phyloP scores from a whole-genome alignment of 2,888 invertebrate species.

The Mythimna loreyi region DNA sequence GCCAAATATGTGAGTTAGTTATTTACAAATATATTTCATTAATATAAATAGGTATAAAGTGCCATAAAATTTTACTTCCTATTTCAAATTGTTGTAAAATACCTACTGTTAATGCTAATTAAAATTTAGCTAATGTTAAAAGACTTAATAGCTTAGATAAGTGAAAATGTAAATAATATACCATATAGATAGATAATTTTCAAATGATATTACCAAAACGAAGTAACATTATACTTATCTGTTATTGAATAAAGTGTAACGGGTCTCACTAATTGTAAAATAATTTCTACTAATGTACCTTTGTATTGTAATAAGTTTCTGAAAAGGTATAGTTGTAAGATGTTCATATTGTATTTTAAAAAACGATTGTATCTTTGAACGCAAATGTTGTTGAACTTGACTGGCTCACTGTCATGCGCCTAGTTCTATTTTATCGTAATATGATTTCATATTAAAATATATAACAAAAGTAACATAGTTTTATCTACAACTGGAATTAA shows the following conservation, averaged over 20 bases:
- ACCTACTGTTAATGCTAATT: constrained; percentile 35
- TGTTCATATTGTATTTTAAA: constrained; percentile 17
- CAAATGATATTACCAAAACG: constrained; percentile 50
- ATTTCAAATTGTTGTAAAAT: constrained; percentile 47
- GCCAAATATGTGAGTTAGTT: constrained; percentile 58
- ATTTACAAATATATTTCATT: constrained; percentile 32
- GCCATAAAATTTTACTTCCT: constrained; percentile 57
- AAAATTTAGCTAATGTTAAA: constrained; percentile 57
- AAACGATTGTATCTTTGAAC: constrained; percentile 2
- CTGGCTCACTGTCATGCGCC: constrained; percentile 12
- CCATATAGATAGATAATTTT: constrained; percentile 53
- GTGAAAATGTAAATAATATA: constrained; percentile 59
- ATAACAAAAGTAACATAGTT: constrained; percentile 5
- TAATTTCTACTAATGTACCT: constrained; percentile 37
- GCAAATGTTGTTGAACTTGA: constrained; percentile 10
- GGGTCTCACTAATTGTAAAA: constrained; percentile 44
- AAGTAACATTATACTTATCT: constrained; percentile 43
- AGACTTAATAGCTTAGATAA: constrained; percentile 63
- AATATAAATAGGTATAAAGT: constrained; percentile 50
- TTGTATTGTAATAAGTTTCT: constrained; percentile 29
- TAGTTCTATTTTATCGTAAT: constrained; percentile 17
- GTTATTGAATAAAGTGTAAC: constrained; percentile 40
- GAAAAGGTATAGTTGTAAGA: constrained; percentile 23
- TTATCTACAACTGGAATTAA: constrained; percentile 15
- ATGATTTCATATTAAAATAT: not conserved